Conservation (phyloP, 2,113 vertebrate species). For the Balaeniceps rex region DNA sequence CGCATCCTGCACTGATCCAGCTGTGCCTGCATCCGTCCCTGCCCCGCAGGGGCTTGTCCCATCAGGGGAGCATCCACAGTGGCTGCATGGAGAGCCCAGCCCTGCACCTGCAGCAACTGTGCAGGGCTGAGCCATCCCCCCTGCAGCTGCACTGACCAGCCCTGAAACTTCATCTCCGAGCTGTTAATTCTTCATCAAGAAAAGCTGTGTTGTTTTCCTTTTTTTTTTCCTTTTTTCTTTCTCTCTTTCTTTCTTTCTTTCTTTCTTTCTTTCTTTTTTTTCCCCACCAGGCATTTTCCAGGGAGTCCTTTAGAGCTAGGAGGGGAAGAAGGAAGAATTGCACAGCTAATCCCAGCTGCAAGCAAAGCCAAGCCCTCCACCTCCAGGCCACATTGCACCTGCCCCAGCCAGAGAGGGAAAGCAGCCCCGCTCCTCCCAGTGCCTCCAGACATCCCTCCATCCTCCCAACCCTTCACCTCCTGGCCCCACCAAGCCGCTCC, state of each 20-base stretch:
- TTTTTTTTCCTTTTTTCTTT: fast-evolving
- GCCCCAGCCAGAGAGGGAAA: background rate
- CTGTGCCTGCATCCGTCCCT: background rate
- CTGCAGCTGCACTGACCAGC: background rate
- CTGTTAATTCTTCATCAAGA: background rate
- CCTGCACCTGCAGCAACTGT: background rate
- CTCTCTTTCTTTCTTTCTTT: fast-evolving
- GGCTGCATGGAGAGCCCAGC: background rate
- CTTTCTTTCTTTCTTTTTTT: fast-evolving
- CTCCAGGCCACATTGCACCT: background rate
- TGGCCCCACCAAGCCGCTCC: background rate
- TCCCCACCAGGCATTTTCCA: background rate
- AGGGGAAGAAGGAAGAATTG: background rate
- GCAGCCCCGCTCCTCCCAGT: background rate
- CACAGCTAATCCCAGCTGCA: background rate
- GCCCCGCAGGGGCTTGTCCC: fast-evolving
- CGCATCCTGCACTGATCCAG: background rate
- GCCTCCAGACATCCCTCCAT: background rate
- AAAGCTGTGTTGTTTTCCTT: background rate
- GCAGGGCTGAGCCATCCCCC: background rate
- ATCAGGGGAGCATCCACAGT: background rate
- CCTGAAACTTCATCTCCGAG: background rate
- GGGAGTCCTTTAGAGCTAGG: background rate
- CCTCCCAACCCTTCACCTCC: background rate
- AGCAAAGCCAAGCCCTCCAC: background rate